A percentile compares a stretch with the other conserved stretches of the same genome.
Evolutionary conservation across 2,888 invertebrate species (phyloP).

Genomic region (Ennomos erosarius): DNA sequence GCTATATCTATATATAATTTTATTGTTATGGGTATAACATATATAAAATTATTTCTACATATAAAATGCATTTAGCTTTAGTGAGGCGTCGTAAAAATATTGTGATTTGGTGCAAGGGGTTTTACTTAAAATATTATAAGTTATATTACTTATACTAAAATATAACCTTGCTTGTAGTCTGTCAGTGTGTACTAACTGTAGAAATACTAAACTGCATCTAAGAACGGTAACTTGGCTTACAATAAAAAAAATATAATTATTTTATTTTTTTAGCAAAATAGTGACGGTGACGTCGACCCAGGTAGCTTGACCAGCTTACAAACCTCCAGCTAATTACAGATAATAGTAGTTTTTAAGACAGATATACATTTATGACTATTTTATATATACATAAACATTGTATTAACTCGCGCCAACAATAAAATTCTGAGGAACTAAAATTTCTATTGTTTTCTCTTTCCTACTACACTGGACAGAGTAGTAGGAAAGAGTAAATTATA

Average conservation of each 20-base stretch:
- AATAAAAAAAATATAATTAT: slow-evolving; percentile 36
- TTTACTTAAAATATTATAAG: slow-evolving; percentile 43
- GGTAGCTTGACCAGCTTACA: slow-evolving; percentile 47
- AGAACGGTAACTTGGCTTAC: slow-evolving; percentile 18
- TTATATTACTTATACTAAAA: slow-evolving; percentile 46
- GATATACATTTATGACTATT: slow-evolving; percentile 16
- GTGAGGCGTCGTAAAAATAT: slow-evolving; percentile 35
- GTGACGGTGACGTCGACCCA: slow-evolving; percentile 53
- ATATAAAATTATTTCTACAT: too few species aligned
- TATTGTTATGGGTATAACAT: too few species aligned
- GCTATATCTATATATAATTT: too few species aligned
- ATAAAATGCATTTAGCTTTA: slow-evolving; percentile 19
- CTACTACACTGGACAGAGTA: too few species aligned
- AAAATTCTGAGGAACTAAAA: too few species aligned
- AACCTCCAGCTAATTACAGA: slow-evolving; percentile 20
- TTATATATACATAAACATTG: slow-evolving; percentile 8
- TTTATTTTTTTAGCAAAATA: slow-evolving; percentile 55
- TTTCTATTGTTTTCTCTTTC: too few species aligned
- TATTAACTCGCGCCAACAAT: too few species aligned
- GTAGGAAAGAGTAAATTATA: too few species aligned
- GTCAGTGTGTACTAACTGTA: slow-evolving; percentile 34
- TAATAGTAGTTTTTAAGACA: slow-evolving; percentile 17
- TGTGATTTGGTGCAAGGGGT: slow-evolving; percentile 58
- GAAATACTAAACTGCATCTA: slow-evolving; percentile 37
- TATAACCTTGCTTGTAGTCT: slow-evolving; percentile 27